A percentile compares a stretch with the other conserved stretches of the same genome.
These are phyloP conservation scores for Venusia cambrica DNA, from an alignment of 2,888 invertebrate genomes.

Conservation along the genomic window DNA sequence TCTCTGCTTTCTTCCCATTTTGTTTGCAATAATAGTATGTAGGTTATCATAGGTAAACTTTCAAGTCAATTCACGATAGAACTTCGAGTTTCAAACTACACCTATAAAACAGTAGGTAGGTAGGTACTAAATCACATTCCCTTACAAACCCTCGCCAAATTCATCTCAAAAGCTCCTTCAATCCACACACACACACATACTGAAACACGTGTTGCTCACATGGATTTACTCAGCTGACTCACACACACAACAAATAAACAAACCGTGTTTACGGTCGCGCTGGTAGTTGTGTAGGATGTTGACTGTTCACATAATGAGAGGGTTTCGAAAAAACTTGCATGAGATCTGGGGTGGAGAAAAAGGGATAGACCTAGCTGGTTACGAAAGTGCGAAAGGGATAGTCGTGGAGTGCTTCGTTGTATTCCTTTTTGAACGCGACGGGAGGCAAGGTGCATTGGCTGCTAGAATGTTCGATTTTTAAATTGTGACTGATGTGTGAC, in stretches of 20 bases:
- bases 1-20: too few species aligned
- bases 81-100: too few species aligned
- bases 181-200: constrained; percentile 30
- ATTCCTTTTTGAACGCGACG: constrained; percentile 70
- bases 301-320: constrained; percentile 67
- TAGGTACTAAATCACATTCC: constrained; percentile 18
- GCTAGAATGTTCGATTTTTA: constrained; percentile 60
- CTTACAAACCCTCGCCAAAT: constrained; percentile 22
- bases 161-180: constrained; percentile 23
- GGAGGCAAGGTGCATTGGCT: constrained; percentile 70
- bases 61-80: too few species aligned
- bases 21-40: too few species aligned
- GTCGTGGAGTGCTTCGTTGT: constrained; percentile 50
- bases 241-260: constrained; percentile 56
- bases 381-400: constrained; percentile 39
- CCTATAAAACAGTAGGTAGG: too few species aligned
- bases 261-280: constrained; percentile 43
- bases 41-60: too few species aligned
- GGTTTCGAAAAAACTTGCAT: constrained; percentile 68
- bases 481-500: constrained; percentile 69
- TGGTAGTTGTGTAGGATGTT: constrained; percentile 51
- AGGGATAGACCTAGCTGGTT: constrained; percentile 35
- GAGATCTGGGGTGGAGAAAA: constrained; percentile 55
- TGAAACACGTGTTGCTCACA: constrained; percentile 45
- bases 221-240: constrained; percentile 66